A percentile compares a stretch with the other conserved stretches of the same genome.
Evolutionary conservation across 1,140 invertebrate species (phyloP).

Genomic region (Danaus plexippus): DNA sequence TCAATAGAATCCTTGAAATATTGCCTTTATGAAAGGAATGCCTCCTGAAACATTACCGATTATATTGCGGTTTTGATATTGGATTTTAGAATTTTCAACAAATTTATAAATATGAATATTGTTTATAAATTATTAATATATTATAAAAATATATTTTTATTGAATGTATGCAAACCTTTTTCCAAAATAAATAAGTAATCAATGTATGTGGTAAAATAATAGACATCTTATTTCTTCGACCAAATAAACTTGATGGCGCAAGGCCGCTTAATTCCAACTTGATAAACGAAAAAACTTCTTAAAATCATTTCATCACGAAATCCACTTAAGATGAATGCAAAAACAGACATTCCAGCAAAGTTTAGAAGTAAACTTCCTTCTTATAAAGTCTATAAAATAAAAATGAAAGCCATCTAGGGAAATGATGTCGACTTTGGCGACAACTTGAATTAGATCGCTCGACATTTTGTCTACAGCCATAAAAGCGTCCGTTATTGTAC

Average conservation of each 20-base stretch:
- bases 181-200: no score
- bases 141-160: no score
- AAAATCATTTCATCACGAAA: constrained; percentile 17
- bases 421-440: constrained; percentile 41
- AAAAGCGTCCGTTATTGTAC: constrained; percentile 47
- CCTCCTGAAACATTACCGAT: constrained; percentile 5
- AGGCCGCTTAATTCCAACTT: no score
- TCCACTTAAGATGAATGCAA: constrained; percentile 21
- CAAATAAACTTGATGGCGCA: no score
- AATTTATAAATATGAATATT: no score
- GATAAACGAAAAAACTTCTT: constrained; percentile 5
- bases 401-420: constrained; percentile 43
- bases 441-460: constrained; percentile 50
- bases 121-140: no score
- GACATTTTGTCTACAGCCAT: constrained; percentile 26
- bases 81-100: no score
- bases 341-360: constrained; percentile 32
- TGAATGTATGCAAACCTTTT: no score
- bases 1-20: constrained; percentile 39
- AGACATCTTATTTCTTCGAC: no score
- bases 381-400: constrained; percentile 46
- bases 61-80: neutral
- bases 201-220: no score
- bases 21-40: constrained; percentile 27
- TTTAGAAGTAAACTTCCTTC: constrained; percentile 31